A percentile compares a stretch with the other conserved stretches of the same genome.
These are phyloP conservation scores for Willisornis vidua DNA, from an alignment of 2,113 vertebrate species.

Conservation along the genomic window DNA sequence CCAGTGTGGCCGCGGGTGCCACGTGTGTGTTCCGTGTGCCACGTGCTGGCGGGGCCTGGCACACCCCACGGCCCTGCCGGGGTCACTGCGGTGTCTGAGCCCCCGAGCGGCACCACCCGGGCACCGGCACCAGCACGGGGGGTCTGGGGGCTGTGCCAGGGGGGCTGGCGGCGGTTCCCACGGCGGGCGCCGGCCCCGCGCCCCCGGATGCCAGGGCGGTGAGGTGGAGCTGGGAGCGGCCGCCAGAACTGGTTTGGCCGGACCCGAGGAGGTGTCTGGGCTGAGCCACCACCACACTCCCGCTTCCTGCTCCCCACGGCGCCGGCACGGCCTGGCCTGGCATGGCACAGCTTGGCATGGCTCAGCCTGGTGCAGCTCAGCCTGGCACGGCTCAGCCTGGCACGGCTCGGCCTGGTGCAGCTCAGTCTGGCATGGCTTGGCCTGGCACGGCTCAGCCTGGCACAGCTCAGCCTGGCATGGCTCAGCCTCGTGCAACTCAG, in stretches of 20 bases:
- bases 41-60: neutral
- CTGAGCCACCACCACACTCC: neutral
- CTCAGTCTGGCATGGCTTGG: rapidly evolving
- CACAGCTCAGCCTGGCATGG: rapidly evolving
- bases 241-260: conserved; percentile 49
- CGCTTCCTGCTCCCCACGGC: neutral
- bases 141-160: rapidly evolving
- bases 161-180: neutral
- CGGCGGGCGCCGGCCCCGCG: neutral
- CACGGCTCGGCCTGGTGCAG: rapidly evolving
- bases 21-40: neutral
- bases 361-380: too few relatives aligned
- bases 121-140: neutral
- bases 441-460: too few relatives aligned
- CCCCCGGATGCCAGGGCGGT: conserved; percentile 44
- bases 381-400: neutral
- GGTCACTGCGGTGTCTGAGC: rapidly evolving
- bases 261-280: conserved; percentile 43
- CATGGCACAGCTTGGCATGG: rapidly evolving
- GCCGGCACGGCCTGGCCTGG: rapidly evolving
- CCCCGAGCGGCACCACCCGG: neutral
- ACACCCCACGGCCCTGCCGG: rapidly evolving
- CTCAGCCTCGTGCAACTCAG: too few relatives aligned
- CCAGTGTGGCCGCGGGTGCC: neutral
- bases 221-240: conserved; percentile 63